Base-by-base conservation (phyloP, 2,113 vertebrate species). In the Oncorhynchus mykiss region DNA sequence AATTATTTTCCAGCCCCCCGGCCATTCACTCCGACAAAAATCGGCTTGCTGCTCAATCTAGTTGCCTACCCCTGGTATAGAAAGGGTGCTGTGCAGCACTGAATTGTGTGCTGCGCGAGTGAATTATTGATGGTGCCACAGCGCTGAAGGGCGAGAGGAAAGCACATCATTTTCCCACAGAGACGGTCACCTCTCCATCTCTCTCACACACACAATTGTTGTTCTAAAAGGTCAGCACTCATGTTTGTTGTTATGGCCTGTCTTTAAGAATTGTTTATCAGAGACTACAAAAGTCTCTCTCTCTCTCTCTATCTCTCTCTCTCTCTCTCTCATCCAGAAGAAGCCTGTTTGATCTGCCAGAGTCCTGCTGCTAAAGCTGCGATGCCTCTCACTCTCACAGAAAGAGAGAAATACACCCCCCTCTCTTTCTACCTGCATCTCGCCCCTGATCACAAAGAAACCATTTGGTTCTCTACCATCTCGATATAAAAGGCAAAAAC, bases 101-200 rank as follows among this genome's bases (percentile, higher is more conserved):
- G 82, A 79, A 78, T 80, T 85, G 87, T 27, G 80, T 87, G 70
- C 78, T 85, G 85, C 84, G 67, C 57, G 6, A 73, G 72, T 92
- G 80, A 91, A 92, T 92, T 87, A 45, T 91, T 93, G 81, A 92
- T 88, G 81, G 27, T 72, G 69, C 79, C 76, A 87, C 81, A 34
- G 80, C 73, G 77, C 84, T 79, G 74, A 84, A 85, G 82, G 78
- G 84, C 16, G 67, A 67, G 74, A 85, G 81, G 72, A 57, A 77
- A 85, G 13, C 24, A 64, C 16, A 54, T 18, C 13, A 72, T 45
- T 18, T 51, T 68, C 51, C 71, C 39, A 64, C 25, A 67, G 16
- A 16, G 39, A 45, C 9, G 9, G 39, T 45, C 39, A 45, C 16
- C 51, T 18, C 51, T 18, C 12, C 49, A 51, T 51, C 49, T 14